Evolutionary conservation across 2,797 vertebrate genomes (phyloP).

Genomic region (Sebastiscus albofasciatus): DNA sequence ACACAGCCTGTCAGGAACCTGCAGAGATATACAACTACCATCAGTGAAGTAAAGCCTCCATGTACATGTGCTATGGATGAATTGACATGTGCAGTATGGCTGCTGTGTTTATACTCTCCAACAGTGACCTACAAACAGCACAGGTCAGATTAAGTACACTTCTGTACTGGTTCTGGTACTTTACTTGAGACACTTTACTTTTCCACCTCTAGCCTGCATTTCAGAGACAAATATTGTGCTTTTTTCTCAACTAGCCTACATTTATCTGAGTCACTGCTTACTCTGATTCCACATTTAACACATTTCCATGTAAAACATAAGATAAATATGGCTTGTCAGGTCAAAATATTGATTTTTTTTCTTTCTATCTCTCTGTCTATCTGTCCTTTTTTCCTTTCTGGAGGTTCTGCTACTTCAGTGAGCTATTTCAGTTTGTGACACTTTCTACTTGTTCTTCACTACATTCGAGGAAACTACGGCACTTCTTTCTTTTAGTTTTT

Average conservation of each 20-base stretch:
- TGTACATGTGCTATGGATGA: not conserved
- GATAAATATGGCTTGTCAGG: not conserved
- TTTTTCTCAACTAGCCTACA: not conserved
- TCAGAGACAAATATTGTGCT: not conserved
- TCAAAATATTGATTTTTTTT: not conserved
- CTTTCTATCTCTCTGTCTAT: not conserved
- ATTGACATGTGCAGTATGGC: not conserved
- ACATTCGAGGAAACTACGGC: not conserved
- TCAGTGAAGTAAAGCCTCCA: not conserved
- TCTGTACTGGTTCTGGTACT: not conserved
- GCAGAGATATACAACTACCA: not conserved
- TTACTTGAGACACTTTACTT: not conserved
- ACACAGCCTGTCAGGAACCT: conserved; percentile 61
- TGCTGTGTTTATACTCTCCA: not conserved
- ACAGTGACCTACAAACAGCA: not conserved
- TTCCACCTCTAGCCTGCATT: not conserved
- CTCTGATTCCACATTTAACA: not conserved
- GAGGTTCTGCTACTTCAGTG: not conserved
- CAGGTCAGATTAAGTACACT: too few species aligned
- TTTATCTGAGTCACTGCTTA: not conserved
- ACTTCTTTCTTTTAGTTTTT: not conserved
- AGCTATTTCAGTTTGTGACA: not conserved
- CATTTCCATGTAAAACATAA: not conserved
- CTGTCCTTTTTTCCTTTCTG: not conserved
- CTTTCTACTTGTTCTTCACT: not conserved